Conservation (phyloP, 1,140 invertebrate species). For the Artemia franciscana region DNA sequence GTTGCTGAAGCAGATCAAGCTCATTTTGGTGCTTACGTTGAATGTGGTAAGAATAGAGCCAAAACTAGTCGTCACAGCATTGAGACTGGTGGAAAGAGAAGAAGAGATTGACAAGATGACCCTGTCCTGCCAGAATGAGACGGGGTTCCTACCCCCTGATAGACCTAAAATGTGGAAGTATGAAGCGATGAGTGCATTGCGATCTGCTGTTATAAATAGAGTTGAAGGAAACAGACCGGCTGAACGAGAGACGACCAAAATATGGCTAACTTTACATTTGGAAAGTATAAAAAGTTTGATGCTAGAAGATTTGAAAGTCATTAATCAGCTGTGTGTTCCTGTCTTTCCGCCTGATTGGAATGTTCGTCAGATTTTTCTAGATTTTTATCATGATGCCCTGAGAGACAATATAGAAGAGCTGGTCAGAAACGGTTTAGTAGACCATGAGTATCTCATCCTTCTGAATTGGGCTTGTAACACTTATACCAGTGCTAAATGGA, state of each 20-base stretch:
- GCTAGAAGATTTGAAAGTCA: constrained; percentile 70
- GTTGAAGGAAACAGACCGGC: constrained; percentile 78
- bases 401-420: no score
- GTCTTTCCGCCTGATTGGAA: constrained; percentile 91
- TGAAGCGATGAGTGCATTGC: constrained; percentile 46
- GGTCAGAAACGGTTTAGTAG: no score
- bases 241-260: constrained; percentile 67
- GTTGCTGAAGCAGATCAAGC: constrained; percentile 29
- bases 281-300: constrained; percentile 61
- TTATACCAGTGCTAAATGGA: no score
- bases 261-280: constrained; percentile 67
- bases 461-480: no score
- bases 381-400: constrained; percentile 59
- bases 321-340: constrained; percentile 71
- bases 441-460: no score
- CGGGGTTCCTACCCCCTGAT: constrained; percentile 72
- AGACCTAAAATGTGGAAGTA: constrained; percentile 71
- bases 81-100: constrained; percentile 89
- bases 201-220: constrained; percentile 54
- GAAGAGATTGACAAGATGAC: constrained; percentile 70
- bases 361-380: constrained; percentile 69
- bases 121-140: constrained; percentile 45
- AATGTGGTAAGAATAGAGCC: constrained; percentile 87
- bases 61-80: constrained; percentile 78
- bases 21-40: constrained; percentile 67